A percentile compares a stretch with the other conserved stretches of the same genome.
Evolutionary conservation across 1,140 invertebrate species (phyloP).

Genomic region (Xylocopa sonorina): DNA sequence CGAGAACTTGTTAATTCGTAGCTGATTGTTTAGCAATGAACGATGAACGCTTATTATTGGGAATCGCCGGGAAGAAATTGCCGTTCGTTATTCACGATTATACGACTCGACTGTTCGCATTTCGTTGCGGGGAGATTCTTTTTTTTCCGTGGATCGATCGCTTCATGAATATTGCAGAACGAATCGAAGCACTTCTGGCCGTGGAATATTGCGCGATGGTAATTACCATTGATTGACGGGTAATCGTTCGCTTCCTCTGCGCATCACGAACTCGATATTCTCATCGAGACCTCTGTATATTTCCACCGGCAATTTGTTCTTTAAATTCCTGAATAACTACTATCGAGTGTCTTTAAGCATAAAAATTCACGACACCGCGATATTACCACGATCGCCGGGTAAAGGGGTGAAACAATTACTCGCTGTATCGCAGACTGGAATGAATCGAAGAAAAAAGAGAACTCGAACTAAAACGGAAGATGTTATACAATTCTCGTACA

Average conservation of each 20-base stretch:
- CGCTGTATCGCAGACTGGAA: neutral
- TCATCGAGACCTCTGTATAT: neutral
- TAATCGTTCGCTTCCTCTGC: slow-evolving; percentile 40
- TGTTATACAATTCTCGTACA: too few relatives aligned
- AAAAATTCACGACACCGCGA: slow-evolving; percentile 13
- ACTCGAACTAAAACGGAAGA: neutral
- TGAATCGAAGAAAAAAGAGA: neutral
- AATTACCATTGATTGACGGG: slow-evolving; percentile 19
- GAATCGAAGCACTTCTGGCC: neutral
- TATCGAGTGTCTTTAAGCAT: neutral
- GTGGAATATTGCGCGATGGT: slow-evolving; percentile 18
- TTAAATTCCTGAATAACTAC: slow-evolving; percentile 1
- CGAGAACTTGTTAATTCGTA: slow-evolving; percentile 2
- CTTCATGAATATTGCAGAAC: slow-evolving; percentile 29
- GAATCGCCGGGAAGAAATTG: neutral
- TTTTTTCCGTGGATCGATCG: neutral
- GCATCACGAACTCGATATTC: slow-evolving; percentile 45
- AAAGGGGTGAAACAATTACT: slow-evolving; percentile 3
- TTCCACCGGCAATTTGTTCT: slow-evolving; percentile 1
- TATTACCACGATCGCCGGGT: neutral
- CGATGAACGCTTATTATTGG: too few relatives aligned
- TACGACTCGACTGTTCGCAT: neutral
- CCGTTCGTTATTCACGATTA: neutral
- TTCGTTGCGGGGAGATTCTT: neutral
- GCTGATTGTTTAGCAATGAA: slow-evolving; percentile 4